Base-by-base conservation (phyloP, 2,888 invertebrate genomes). In the Drosophila sordidula region DNA sequence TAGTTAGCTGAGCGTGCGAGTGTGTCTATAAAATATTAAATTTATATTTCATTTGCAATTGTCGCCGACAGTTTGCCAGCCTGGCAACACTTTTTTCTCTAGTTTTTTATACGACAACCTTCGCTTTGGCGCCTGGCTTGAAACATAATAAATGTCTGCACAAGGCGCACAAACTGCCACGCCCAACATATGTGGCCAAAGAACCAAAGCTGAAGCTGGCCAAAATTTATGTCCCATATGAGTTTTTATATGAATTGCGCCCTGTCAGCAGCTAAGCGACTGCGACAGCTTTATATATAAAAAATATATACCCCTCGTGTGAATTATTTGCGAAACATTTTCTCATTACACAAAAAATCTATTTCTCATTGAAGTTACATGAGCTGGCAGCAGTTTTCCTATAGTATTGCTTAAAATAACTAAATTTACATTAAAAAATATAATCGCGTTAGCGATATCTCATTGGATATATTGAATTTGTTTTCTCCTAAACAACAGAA, bases 21-120 rank as follows among this genome's bases (percentile, higher is more conserved):
- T 51, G 57, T 88, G 72, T 88, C 77, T 79, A 72, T 87, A 83
- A 84, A 77, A 84, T 84, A 88, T 86, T 83, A 84, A 84, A 84
- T 88, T 86, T 89, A 87, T 85, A 89, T 85, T 78, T 85, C 87
- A 89, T 76, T 78, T 87, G 85, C 87, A 85, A 85, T 85, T 89
- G 85, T 78, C 89, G 85, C 59, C 80, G 68, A 70, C 82, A 82
- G 70, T 78, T 74, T 65, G 68, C 62, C 59, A 58, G 59, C 9
- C 64, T 49, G 51, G 55, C 51, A 57, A 59, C 70, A 70, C 50
- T 68, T 58, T 46, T 55, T 34, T 47, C 32, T 38, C 16, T 14
- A 12, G 12, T 34, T 45, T 34, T 64, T 59, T 63, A 26, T 39
- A 29, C 22, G 49, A 34, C 39, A 52, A 16, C 49, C 42, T 42